A percentile compares a stretch with the other conserved stretches of the same genome.
Evolutionary conservation across 2,797 vertebrate species (phyloP).

Genomic region (Emydoidea blandingii): DNA sequence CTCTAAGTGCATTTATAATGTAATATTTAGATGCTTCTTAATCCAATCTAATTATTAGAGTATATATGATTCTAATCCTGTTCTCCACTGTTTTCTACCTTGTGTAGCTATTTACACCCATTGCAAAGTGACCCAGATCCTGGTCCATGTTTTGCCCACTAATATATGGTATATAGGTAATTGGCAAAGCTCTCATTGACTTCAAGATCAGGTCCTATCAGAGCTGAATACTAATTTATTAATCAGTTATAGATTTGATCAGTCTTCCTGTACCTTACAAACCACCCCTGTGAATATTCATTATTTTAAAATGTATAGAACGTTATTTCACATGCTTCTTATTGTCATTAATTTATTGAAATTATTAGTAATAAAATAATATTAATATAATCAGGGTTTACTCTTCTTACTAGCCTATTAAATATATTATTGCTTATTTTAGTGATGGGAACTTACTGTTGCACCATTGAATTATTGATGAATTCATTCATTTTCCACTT

Average conservation of each 20-base stretch:
- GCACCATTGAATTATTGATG: conserved; percentile 69
- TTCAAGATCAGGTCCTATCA: not conserved
- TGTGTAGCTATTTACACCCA: not conserved
- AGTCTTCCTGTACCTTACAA: not conserved
- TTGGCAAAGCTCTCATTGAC: not conserved
- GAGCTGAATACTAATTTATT: not conserved
- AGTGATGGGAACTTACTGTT: conserved; percentile 42
- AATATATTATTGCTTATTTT: conserved; percentile 65
- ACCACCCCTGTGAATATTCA: not conserved
- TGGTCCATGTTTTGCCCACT: not conserved
- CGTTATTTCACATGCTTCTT: conserved; percentile 30
- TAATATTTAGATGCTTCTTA: not conserved
- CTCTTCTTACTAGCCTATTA: conserved; percentile 56
- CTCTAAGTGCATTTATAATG: not conserved
- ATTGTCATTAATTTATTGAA: conserved; percentile 37
- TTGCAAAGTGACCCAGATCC: not conserved
- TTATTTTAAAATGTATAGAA: not conserved
- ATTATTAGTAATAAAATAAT: conserved; percentile 38
- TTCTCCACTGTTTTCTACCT: not conserved
- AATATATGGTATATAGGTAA: not conserved
- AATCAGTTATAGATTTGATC: not conserved
- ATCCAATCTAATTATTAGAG: not conserved
- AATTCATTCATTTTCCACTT: conserved; percentile 71
- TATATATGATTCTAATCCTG: not conserved
- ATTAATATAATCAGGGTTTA: conserved; percentile 46